Evolutionary conservation across 2,113 vertebrate genomes (phyloP).

Genomic region (Channa argus): DNA sequence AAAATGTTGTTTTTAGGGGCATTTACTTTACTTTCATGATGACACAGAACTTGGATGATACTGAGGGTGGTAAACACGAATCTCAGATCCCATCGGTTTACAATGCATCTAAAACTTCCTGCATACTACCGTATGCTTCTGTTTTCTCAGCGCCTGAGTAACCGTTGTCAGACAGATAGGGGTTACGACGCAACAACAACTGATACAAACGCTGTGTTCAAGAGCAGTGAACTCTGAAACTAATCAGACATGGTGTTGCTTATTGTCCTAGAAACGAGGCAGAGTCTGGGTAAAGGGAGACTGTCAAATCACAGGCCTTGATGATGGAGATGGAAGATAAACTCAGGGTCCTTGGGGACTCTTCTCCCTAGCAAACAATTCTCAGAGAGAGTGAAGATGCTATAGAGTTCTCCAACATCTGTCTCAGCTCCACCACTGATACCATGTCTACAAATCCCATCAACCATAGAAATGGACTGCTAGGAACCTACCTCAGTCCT

Average conservation of each 20-base stretch:
- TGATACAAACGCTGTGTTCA: slow-evolving; percentile 82
- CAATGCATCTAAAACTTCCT: slow-evolving; percentile 29
- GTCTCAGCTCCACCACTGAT: slow-evolving; percentile 70
- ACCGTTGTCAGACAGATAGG: slow-evolving; percentile 82
- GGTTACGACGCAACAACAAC: slow-evolving; percentile 77
- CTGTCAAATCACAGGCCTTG: slow-evolving; percentile 84
- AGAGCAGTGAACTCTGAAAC: slow-evolving; percentile 88
- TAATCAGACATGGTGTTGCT: slow-evolving; percentile 87
- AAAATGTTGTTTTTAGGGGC: not conserved
- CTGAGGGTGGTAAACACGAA: slow-evolving; percentile 46
- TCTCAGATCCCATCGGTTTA: slow-evolving; percentile 17
- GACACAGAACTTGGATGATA: slow-evolving; percentile 36
- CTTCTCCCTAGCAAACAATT: slow-evolving; percentile 76
- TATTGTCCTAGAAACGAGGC: slow-evolving; percentile 85
- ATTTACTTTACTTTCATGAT: not conserved
- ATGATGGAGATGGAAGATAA: slow-evolving; percentile 88
- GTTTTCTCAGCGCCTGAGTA: slow-evolving; percentile 77
- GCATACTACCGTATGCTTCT: slow-evolving; percentile 48
- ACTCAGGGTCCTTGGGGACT: slow-evolving; percentile 81
- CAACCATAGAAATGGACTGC: slow-evolving; percentile 80
- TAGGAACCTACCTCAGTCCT: slow-evolving; percentile 63
- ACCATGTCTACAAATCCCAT: slow-evolving; percentile 71
- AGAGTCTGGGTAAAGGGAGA: slow-evolving; percentile 78
- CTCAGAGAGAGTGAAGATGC: slow-evolving; percentile 67
- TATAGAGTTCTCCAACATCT: slow-evolving; percentile 84